These are phyloP conservation scores for Kryptolebias ocellatus DNA, from an alignment of 2,797 vertebrate species.

Conservation along the genomic window DNA sequence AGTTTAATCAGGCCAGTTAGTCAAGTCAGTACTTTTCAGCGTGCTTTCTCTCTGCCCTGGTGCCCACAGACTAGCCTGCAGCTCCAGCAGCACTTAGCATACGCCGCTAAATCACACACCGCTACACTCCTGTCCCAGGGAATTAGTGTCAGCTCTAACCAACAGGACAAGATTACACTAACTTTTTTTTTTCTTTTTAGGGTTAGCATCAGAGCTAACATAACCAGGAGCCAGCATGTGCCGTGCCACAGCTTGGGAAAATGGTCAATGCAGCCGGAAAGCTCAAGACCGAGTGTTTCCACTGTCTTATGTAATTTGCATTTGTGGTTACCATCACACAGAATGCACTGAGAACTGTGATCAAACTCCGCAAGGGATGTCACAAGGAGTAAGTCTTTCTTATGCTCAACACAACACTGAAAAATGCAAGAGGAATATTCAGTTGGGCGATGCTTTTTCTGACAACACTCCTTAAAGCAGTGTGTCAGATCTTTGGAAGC, in stretches of 20 bases:
- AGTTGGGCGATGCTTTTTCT: too few relatives aligned
- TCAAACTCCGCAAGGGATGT: conserved; percentile 29
- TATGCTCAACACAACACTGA: neutral
- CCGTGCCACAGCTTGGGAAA: conserved; percentile 29
- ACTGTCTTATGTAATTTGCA: conserved; percentile 26
- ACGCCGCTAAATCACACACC: conserved; percentile 75
- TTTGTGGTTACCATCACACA: conserved; percentile 34
- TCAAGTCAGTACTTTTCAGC: conserved; percentile 67
- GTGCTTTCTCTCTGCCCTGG: conserved; percentile 66
- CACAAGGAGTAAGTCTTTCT: conserved; percentile 9
- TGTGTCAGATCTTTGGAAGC: too few relatives aligned
- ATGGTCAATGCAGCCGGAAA: conserved; percentile 30
- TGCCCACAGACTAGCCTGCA: conserved; percentile 75
- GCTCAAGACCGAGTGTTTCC: conserved; percentile 32
- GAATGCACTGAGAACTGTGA: conserved; percentile 32
- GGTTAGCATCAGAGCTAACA: conserved; percentile 68
- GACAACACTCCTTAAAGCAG: too few relatives aligned
- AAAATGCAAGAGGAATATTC: conserved; percentile 5
- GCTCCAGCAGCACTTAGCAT: conserved; percentile 79
- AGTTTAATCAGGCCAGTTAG: conserved; percentile 77
- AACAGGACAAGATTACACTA: conserved; percentile 62
- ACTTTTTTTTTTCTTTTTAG: conserved; percentile 66
- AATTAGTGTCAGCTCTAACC: conserved; percentile 71
- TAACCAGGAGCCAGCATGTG: conserved; percentile 30
- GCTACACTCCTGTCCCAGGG: conserved; percentile 73